A percentile compares a stretch with the other conserved stretches of the same genome.
Evolutionary conservation across 2,797 vertebrate genomes (phyloP).

Genomic region (Telmatherina bonti): DNA sequence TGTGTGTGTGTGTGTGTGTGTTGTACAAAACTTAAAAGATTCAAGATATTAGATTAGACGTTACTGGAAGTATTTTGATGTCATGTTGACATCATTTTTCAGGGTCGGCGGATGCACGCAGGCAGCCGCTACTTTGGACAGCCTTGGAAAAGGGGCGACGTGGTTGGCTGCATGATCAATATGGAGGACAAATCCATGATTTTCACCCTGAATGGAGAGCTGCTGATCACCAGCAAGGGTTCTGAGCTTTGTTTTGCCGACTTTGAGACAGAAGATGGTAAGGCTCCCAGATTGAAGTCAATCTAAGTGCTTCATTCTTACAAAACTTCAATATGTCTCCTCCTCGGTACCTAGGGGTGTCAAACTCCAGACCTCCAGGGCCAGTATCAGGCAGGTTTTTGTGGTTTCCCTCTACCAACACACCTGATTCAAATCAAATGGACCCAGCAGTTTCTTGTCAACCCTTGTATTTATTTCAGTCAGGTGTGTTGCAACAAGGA

Average conservation of each 20-base stretch:
- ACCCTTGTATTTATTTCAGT: no score
- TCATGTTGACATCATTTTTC: slow-evolving; percentile 8
- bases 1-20: no score
- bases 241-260: slow-evolving; percentile 97
- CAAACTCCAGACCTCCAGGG: no score
- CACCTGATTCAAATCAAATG: no score
- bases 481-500: no score
- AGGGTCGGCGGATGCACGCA: slow-evolving; percentile 95
- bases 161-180: slow-evolving; percentile 98
- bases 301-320: slow-evolving; percentile 2
- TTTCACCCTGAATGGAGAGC: slow-evolving; percentile 97
- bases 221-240: slow-evolving; percentile 96
- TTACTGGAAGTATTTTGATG: neutral
- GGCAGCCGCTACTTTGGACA: slow-evolving; percentile 95
- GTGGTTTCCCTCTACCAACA: no score
- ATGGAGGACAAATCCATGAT: slow-evolving; percentile 98
- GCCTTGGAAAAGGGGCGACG: slow-evolving; percentile 94
- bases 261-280: slow-evolving; percentile 94
- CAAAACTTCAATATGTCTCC: slow-evolving; percentile 33
- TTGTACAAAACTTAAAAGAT: neutral
- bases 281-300: slow-evolving; percentile 65
- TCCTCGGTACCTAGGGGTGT: slow-evolving; percentile 8
- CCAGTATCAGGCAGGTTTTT: no score
- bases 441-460: no score
- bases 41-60: neutral